Evolutionary conservation across 2,113 vertebrate species (phyloP), one percentile per base, ranked within the genome.

Genomic region (Salminus brasiliensis): DNA sequence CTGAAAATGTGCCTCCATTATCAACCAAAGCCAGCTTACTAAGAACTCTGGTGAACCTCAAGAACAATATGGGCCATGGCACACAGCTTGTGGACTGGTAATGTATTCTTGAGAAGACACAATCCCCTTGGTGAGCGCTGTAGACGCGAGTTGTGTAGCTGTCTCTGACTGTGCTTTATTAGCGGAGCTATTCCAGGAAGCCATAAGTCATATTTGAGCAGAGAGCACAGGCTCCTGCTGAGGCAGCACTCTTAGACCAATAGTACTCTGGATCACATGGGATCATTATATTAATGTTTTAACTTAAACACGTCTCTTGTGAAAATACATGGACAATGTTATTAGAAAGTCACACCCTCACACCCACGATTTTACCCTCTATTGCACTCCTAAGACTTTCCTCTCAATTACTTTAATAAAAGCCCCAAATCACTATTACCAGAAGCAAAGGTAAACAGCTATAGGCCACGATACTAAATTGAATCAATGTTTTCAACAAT

Each of bases 181-280:
- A 79, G 68, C 68, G 29, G 57, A 16, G 16, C 41, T 57, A 71
- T 79, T 63, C 70, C 76, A 79, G 57, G 53, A 72, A 72, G 68
- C 57, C 34, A 72, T 79, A 79, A 79, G 39, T 79, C 68, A 63
- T 29, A 45, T 63, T 10, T 36, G 67, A 72, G 67, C 57, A 57
- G 68, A 63, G 69, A 63, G 43, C 18, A 60, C 13, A 23, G 43
- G 34, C 60, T 49, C 41, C 27, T 3, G 77, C 77, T 79, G 77
- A 79, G 68, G 43, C 30, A 79, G 77, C 68, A 65, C 41, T 65
- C 34, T 30, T 63, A n/a, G 39, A 45, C 66, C 34, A 66, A 30
- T 15, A 57, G 36, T 21, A 55, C 36, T 59, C 3, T 16, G 16
- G 68, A 36, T 72, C 68, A 72, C 43, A 21, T n/a, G 68, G n/a